Evolutionary conservation across 2,888 invertebrate genomes (phyloP), one percentile per base, ranked within the genome.

Genomic region (Cylloceria caligata): DNA sequence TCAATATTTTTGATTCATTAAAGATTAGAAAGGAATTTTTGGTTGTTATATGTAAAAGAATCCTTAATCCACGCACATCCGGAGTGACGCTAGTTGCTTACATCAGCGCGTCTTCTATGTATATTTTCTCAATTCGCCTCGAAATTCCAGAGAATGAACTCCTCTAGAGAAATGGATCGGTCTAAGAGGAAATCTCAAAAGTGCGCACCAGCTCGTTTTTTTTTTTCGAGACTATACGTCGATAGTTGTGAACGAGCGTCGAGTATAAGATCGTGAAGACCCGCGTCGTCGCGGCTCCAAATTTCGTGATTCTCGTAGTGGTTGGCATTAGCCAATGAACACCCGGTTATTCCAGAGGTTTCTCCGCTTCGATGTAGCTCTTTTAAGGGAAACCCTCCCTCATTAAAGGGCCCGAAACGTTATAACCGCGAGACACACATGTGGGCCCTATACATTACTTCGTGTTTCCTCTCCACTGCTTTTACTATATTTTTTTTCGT

Each of bases 131-230:
- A 19, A 60, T 57, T 71, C 67, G 47, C 47, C 19, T 6, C 47
- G 7, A 13, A 52, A 72, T 76, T 67, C 47, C 19, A 2, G 34
- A 69, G 39, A 19, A 19, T 9, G n/a, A 6, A 19, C 9, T 34
- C 30, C 62, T 13, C 42, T 19, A 21, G n/a, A 11, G 47, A 71
- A 80, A 57, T 75, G 13, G 30, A 75, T 65, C 24, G 36, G 30
- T 13, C 68, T 13, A 30, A 27, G 27, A 16, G 21, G 80, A 76
- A 77, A 47, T 36, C 72, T 62, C 76, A 64, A 73, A 81, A 81
- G 73, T 81, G 68, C 55, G 5, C 7, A 39, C 3, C 11, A 9
- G 3, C n/a, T 72, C 68, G 27, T 65, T 49, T 67, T 55, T 11
- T 27, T 47, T 62, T 57, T 34, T 49, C 30, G 9, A 5, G 27